These are phyloP conservation scores for Phaenicophaeus curvirostris DNA, from an alignment of 2,797 vertebrate species.

Conservation along the genomic window DNA sequence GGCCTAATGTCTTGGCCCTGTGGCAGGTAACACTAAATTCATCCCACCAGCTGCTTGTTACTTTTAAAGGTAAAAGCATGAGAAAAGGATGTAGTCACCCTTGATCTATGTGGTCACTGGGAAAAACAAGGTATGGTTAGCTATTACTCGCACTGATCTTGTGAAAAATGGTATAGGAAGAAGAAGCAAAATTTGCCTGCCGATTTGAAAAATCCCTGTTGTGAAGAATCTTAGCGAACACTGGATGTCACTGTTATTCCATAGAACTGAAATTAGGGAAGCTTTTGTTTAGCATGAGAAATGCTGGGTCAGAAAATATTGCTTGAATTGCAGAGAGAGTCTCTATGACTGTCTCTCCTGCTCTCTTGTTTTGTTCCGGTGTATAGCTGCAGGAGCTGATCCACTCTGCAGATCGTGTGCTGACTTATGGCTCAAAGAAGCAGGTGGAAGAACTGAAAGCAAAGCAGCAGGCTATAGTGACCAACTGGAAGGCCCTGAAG, in stretches of 20 bases:
- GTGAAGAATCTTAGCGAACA: slow-evolving; percentile 25
- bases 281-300: not conserved
- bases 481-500: slow-evolving; percentile 83
- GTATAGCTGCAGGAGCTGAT: slow-evolving; percentile 86
- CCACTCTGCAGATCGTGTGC: slow-evolving; percentile 67
- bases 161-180: not conserved
- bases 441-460: slow-evolving; percentile 75
- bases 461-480: slow-evolving; percentile 81
- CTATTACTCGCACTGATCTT: not conserved
- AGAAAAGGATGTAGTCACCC: not conserved
- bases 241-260: slow-evolving; percentile 60
- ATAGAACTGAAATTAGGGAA: not conserved
- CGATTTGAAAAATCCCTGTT: not conserved
- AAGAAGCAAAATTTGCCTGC: not conserved
- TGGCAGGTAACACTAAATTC: not conserved
- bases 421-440: slow-evolving; percentile 68
- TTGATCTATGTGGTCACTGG: not conserved
- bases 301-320: not conserved
- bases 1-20: not conserved
- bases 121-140: not conserved
- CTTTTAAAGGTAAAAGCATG: not conserved
- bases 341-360: not conserved
- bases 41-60: not conserved
- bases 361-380: not conserved
- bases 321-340: not conserved